Base-by-base conservation (phyloP, 2,888 invertebrate species). In the Ectemnius cavifrons region DNA sequence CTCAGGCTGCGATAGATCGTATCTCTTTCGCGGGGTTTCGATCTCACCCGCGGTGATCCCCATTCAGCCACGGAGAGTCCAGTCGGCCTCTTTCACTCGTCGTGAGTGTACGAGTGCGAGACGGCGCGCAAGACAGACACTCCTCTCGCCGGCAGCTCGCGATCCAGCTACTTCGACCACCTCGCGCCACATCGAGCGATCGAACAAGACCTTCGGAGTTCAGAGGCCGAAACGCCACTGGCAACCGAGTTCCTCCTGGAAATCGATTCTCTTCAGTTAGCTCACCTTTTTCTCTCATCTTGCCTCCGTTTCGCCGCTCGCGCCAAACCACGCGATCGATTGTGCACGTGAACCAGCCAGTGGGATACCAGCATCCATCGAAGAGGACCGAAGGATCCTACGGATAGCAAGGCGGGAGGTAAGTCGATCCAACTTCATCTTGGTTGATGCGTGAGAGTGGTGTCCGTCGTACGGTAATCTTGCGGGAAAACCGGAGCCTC, bases 1-100 rank as follows among this genome's bases (percentile, higher is more conserved):
- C 86, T 88, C 89, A 85, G 89, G 81, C 89, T 87, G 88, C 87
- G 89, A 88, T 88, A 90, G 90, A 90, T 89, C 86, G 87, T 86
- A 87, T 87, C 87, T 37, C 37, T 72, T 66, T 56, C 70, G 75
- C 62, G 84, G 80, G 79, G 67, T 65, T 86, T 84, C 86, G 87
- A 87, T 86, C 83, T 74, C 69, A 63, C 74, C n/a, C 14, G n/a
- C 79, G 82, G 71, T 66, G 59, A 73, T 71, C 47, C 71, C 37
- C 37, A 37, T 37, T 37, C 37, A 37, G 37, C 37, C 37, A 37
- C 37, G 37, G 37, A 37, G 37, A 37, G 67, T 73, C 73, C 74
- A 62, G 63, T 64, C 28, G 56, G n/a, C 14, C 64, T 57, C 58
- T 49, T 63, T 37, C 37, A 37, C 37, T 37, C 37, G 37, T 37